Percentiles rank a stretch among this genome's conserved stretches.
Evolutionary conservation across 2,888 invertebrate species (phyloP).

Genomic region (Brachynemurus nebulosus): DNA sequence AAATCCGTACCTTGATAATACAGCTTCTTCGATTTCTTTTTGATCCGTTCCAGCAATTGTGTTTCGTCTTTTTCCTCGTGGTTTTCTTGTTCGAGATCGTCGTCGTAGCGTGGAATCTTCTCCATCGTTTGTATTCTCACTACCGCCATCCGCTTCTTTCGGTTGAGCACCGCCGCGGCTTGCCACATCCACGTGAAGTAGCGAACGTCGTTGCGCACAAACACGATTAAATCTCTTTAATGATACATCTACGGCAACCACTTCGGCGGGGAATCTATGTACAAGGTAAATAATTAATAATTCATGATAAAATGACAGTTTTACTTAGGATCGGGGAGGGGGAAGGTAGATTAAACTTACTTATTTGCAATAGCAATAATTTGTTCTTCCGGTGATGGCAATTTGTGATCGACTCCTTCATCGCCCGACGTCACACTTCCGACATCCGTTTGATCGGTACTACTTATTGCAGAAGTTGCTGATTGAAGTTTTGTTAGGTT

Average conservation of each 20-base stretch:
- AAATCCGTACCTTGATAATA: no score
- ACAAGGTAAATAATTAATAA: not conserved
- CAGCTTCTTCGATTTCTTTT: slow-evolving; percentile 78
- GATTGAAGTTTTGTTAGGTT: slow-evolving; percentile 29
- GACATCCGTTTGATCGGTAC: slow-evolving; percentile 35
- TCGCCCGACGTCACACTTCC: slow-evolving; percentile 40
- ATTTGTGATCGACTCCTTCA: slow-evolving; percentile 67
- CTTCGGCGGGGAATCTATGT: slow-evolving; percentile 69
- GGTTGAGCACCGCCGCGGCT: slow-evolving; percentile 12
- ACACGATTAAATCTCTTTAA: slow-evolving; percentile 80
- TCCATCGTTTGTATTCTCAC: slow-evolving; percentile 14
- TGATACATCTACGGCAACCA: slow-evolving; percentile 80
- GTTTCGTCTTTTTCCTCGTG: slow-evolving; percentile 73
- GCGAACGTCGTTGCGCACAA: slow-evolving; percentile 72
- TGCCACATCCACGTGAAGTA: slow-evolving; percentile 43
- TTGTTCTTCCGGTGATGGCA: slow-evolving; percentile 81
- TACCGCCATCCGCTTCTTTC: slow-evolving; percentile 1
- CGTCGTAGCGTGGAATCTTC: slow-evolving; percentile 39
- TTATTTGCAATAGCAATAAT: slow-evolving; percentile 68
- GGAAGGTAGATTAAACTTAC: slow-evolving; percentile 35
- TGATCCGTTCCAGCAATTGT: slow-evolving; percentile 84
- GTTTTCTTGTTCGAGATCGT: slow-evolving; percentile 56
- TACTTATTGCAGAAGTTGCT: slow-evolving; percentile 32
- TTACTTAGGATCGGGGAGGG: not conserved
- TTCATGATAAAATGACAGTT: not conserved